Base-by-base conservation (phyloP, 1,140 invertebrate species). In the Brevipalpus yothersi region DNA sequence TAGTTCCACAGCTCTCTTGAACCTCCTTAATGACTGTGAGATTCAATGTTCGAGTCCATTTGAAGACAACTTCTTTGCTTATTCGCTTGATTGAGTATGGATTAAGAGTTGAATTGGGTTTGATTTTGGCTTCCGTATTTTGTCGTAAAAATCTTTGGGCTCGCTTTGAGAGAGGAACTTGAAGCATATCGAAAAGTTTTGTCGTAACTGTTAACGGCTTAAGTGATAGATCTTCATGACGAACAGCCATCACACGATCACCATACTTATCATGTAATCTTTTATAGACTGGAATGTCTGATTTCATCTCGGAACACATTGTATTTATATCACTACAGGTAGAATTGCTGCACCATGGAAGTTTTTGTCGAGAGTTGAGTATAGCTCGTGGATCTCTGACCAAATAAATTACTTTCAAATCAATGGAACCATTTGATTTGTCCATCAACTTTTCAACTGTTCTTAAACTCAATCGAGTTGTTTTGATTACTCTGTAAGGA, bases 341-440 rank as follows among this genome's bases (percentile, higher is more conserved):
- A 2, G n/a, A 84, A 60, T 80, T 75, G n/a, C 78, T 82, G 68
- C 86, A 91, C 82, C 86, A 90, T 56, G 80, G 77, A 4, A 85
- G 75, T 69, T 87, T 84, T 60, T 80, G 80, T 45, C 87, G 74
- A 0, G 86, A 89, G 69, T 88, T 85, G 68, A 89, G 73, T 53
- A 82, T 85, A 17, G 84, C 86, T 49, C 86, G 75, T 11, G 86
- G 87, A 73, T 90, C 87, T 51, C 86, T 75, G 43, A 88, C 78
- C 62, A 90, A 70, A 15, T 86, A 72, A 58, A 90, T 70, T 58
- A 90, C 76, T 13, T 51, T 51, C 2, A 51, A 17, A 17, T 51
- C 49, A 10, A 51, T 51, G 10, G n/a, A 0, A 10, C 9, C 9
- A 51, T 13, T 9, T 17, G 17, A 2, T n/a, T n/a, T 19, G 10